A percentile compares a stretch with the other conserved stretches of the same genome.
phyloP scores from a whole-genome alignment of 2,888 invertebrate species.

The Acleris emargana region DNA sequence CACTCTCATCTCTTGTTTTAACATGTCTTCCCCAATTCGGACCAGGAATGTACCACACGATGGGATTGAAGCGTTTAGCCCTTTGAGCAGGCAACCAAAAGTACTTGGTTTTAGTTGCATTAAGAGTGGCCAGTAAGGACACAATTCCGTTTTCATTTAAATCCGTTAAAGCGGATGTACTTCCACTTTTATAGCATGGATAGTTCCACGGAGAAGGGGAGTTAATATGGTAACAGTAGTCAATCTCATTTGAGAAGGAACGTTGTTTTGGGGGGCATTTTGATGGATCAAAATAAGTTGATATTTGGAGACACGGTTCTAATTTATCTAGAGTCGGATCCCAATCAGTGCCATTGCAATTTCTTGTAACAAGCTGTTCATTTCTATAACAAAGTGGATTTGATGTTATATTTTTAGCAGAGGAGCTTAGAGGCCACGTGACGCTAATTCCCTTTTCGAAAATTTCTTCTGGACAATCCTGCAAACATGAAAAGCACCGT shows the following conservation, averaged over 20 bases:
- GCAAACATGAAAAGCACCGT: slow-evolving; percentile 39
- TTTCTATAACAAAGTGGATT: slow-evolving; percentile 63
- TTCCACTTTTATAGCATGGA: slow-evolving; percentile 71
- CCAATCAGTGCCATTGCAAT: slow-evolving; percentile 64
- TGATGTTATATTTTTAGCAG: slow-evolving; percentile 57
- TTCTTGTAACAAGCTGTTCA: slow-evolving; percentile 57
- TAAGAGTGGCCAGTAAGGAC: slow-evolving; percentile 60
- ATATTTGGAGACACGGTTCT: slow-evolving; percentile 55
- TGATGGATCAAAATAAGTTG: slow-evolving; percentile 54
- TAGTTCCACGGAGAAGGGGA: slow-evolving; percentile 58
- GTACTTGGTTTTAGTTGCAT: slow-evolving; percentile 50
- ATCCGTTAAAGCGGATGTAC: slow-evolving; percentile 68
- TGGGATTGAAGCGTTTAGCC: slow-evolving; percentile 65
- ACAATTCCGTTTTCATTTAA: slow-evolving; percentile 54
- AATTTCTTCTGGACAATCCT: slow-evolving; percentile 67
- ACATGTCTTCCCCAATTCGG: slow-evolving; percentile 65
- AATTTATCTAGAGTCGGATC: slow-evolving; percentile 54
- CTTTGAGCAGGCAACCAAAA: slow-evolving; percentile 81
- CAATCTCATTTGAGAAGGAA: slow-evolving; percentile 56
- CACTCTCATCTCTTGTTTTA: slow-evolving; percentile 41
- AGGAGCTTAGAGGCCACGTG: slow-evolving; percentile 57
- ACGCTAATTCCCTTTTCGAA: slow-evolving; percentile 58
- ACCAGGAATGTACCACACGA: slow-evolving; percentile 78
- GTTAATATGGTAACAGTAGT: slow-evolving; percentile 66
- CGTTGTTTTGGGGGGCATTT: slow-evolving; percentile 67